Conservation (phyloP, 2,888 invertebrate genomes). For the Athalia cordata region DNA sequence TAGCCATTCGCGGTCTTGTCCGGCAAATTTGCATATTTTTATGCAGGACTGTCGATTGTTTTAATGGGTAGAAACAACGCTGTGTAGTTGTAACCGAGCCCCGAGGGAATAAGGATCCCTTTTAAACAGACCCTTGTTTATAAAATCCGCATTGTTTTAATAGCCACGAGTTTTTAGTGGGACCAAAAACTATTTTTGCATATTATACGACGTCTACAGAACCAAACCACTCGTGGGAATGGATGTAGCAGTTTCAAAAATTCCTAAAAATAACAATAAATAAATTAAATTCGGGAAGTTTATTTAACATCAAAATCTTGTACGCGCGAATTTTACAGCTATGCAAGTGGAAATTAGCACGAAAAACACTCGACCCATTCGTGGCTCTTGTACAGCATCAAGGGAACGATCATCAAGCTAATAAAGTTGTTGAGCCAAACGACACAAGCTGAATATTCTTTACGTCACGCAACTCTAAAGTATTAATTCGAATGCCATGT, state of each 20-base stretch:
- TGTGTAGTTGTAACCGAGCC: conserved; percentile 23
- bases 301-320: too few species aligned
- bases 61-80: conserved; percentile 63
- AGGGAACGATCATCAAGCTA: not conserved
- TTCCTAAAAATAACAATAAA: too few species aligned
- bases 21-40: conserved; percentile 66
- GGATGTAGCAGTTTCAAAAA: not conserved
- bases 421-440: conserved; percentile 14
- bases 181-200: not conserved
- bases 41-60: conserved; percentile 65
- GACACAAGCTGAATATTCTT: conserved; percentile 4
- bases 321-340: not conserved
- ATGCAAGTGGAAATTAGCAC: not conserved
- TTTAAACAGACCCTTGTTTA: conserved; percentile 59
- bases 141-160: conserved; percentile 70
- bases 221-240: not conserved
- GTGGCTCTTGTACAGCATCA: not conserved
- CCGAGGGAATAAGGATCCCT: conserved; percentile 37
- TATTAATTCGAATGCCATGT: not conserved
- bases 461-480: conserved; percentile 12
- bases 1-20: not conserved
- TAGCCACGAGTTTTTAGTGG: conserved; percentile 65
- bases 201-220: not conserved
- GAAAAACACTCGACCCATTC: not conserved
- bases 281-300: too few species aligned